Base-by-base conservation (phyloP, 1,140 invertebrate species). In the Pseudomyrmex flavicornis region DNA sequence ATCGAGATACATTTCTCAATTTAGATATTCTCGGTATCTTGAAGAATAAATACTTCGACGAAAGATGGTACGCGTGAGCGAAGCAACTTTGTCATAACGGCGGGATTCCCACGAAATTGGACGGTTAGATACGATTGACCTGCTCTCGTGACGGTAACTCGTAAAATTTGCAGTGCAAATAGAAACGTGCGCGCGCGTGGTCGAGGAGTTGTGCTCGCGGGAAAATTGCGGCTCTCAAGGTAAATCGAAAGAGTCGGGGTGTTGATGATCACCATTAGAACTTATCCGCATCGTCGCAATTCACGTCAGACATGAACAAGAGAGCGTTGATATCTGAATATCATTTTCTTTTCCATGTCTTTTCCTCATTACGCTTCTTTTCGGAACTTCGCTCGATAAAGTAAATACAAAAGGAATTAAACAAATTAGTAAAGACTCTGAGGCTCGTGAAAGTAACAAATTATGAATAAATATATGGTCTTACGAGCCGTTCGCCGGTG, bases 101-200 rank as follows among this genome's bases (percentile, higher is more conserved):
- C 13, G 35, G 66, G 46, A 80, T 80, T 73, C 66, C 26, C 61
- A 15, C 59, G 35, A 83, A 68, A 66, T 85, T 66, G 17, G 9
- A 22, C 22, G 65, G 68, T 74, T 66, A 50, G 44, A 58, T 48
- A 52, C 9, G 54, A 80, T 61, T 59, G 76, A 61, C 44, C 76
- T 26, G 76, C 15, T 70, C 76, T 72, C 72, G 93, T 94, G 93
- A 92, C 91, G 88, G 82, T 88, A 80, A 56, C 82, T 92, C 93
- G 91, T 94, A 93, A 94, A 94, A 92, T 90, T 80, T 85, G 72
- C 91, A 91, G 88, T 90, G 92, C 91, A 93, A 93, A 94, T 93
- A 91, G 91, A 92, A 91, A 87, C 84, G 17, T 5, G 52, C 82
- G 35, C 35, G 35, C 73, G 86, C 85, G 86, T 90, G 86, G 86